Evolutionary conservation across 1,140 invertebrate species (phyloP).

Genomic region (Drosophila pseudoananassae): DNA sequence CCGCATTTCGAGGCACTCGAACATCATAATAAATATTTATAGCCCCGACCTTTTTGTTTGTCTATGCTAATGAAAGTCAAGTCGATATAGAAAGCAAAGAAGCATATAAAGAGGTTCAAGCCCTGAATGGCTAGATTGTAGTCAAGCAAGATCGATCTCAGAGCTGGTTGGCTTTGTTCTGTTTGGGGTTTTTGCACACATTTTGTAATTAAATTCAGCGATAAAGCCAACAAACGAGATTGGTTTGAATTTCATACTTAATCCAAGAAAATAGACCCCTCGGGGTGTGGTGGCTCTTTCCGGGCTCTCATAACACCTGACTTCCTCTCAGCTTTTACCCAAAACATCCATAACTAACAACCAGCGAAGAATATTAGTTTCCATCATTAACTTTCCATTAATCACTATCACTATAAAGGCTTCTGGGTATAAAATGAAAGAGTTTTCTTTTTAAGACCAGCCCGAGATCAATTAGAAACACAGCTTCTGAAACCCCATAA

Average conservation of each 20-base stretch:
- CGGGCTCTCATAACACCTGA: not conserved
- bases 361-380: not conserved
- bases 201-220: conserved; percentile 18
- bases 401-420: conserved; percentile 6
- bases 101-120: conserved; percentile 43
- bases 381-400: conserved; percentile 40
- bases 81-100: conserved; percentile 70
- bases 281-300: not conserved
- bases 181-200: conserved; percentile 8
- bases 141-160: conserved; percentile 59
- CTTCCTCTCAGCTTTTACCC: not conserved
- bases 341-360: not conserved
- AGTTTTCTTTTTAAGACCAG: not conserved
- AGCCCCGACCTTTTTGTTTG: conserved; percentile 17
- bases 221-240: conserved; percentile 29
- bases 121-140: conserved; percentile 55
- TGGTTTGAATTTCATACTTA: conserved; percentile 1
- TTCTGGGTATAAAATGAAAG: conserved; percentile 9
- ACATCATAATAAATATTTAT: conserved; percentile 71
- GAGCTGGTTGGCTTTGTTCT: conserved; percentile 24
- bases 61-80: conserved; percentile 46
- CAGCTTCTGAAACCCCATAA: conserved; percentile 8
- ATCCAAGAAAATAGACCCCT: conserved; percentile 7
- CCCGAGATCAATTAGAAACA: conserved; percentile 14
- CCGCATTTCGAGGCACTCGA: conserved; percentile 42